phyloP scores from a whole-genome alignment of 2,113 vertebrate species.

The Corythornis madagascariensis region DNA sequence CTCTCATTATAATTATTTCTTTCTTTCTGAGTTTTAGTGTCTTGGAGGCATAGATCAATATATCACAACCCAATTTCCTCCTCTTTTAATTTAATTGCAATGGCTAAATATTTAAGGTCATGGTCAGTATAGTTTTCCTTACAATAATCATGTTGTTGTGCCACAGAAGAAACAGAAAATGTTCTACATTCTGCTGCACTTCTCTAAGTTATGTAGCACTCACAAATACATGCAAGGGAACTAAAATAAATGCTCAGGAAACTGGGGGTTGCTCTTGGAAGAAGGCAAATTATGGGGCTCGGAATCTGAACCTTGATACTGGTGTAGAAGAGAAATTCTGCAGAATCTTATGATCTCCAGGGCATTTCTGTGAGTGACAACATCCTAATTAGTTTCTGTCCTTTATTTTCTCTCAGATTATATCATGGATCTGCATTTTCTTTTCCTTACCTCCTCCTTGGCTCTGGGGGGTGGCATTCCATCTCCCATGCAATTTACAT shows the following conservation, averaged over 20 bases:
- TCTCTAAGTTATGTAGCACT: not conserved
- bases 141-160: not conserved
- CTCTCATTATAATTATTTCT: not conserved
- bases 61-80: not conserved
- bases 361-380: not conserved
- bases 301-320: not conserved
- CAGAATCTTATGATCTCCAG: not conserved
- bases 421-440: not conserved
- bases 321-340: not conserved
- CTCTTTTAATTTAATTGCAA: not conserved
- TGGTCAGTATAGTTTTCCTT: not conserved
- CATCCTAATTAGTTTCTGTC: not conserved
- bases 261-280: not conserved
- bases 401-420: not conserved
- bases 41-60: not conserved
- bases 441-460: not conserved
- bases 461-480: not conserved
- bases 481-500: constrained; percentile 42
- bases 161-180: not conserved
- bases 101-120: not conserved
- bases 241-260: not conserved
- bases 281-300: not conserved
- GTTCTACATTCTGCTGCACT: not conserved
- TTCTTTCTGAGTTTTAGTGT: not conserved
- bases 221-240: not conserved